Evolutionary conservation across 92 coral and sea anemone genomes (phyloP).

Genomic region (Umimayanthus chanpuru): DNA sequence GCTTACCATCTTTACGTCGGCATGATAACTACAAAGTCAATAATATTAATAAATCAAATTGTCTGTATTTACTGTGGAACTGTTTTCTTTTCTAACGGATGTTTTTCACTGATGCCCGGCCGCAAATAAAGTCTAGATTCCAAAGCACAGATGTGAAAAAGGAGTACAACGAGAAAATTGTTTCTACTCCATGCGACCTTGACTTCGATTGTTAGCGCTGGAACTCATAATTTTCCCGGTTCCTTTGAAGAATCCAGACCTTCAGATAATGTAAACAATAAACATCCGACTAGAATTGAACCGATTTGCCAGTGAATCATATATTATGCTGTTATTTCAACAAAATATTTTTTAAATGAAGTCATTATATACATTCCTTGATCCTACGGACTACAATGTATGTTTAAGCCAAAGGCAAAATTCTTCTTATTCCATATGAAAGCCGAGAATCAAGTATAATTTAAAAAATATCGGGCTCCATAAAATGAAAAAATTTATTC

Average conservation of each 20-base stretch:
- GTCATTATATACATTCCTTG: background rate
- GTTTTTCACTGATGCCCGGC: background rate
- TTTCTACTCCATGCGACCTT: background rate
- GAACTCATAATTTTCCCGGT: background rate
- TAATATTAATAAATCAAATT: background rate
- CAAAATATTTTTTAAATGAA: background rate
- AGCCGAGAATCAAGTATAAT: background rate
- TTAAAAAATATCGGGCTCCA: background rate
- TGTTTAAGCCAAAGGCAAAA: background rate
- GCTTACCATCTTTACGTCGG: background rate
- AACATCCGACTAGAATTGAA: background rate
- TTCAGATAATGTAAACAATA: background rate
- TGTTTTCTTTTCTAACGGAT: background rate
- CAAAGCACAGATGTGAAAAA: background rate
- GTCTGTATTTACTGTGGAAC: background rate
- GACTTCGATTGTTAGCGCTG: background rate
- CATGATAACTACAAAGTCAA: background rate
- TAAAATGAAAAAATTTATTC: background rate
- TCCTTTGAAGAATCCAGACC: constrained; percentile 13
- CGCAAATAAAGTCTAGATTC: background rate
- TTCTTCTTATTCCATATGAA: background rate
- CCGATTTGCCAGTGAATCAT: too few species aligned
- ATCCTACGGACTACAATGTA: background rate
- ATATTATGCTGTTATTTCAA: background rate
- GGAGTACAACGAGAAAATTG: background rate